Evolutionary conservation across 1,140 invertebrate genomes (phyloP), one percentile per base, ranked within the genome.

Genomic region (Camponotus pennsylvanicus): DNA sequence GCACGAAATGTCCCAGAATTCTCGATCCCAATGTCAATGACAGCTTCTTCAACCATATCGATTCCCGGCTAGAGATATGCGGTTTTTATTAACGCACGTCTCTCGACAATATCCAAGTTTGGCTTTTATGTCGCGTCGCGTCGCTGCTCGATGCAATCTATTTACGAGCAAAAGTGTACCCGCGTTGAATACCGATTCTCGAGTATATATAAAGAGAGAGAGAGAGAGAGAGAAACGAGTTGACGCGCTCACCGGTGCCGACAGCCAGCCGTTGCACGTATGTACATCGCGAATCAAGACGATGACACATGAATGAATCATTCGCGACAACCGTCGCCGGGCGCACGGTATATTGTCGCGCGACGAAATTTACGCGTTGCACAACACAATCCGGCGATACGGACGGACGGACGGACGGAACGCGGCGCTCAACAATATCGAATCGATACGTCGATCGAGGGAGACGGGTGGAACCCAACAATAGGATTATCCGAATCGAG

Each of bases 261-360:
- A 78, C 71, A 32, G 5, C 45, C 21, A 15, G 40, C n/a, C 27
- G 34, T 15, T 27, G 80, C 82, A 86, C 63, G 87, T 89, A 86
- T 57, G 87, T 89, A 67, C 45, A 83, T 86, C 79, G 87, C 88
- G 88, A 89, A 83, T 89, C 88, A 57, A 89, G 88, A 89, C 88
- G 88, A 89, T 89, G 88, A 89, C 88, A 89, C 88, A 86, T 84
- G 85, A 83, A 84, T 89, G 88, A 89, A 89, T 89, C 88, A 89
- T 64, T 27, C 40, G 42, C 37, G 73, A 64, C 79, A 83, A 59
- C 40, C 27, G 49, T 18, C 49, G 18, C 15, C 57, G 57, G 37
- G 52, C 32, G 57, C 57, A 71, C 71, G 34, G 27, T 27, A 83
- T 70, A 71, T 21, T 59, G 70, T 57, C 18, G 34, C 45, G 15